phyloP scores from a whole-genome alignment of 1,140 invertebrate genomes.

The Ectropis grisescens region DNA sequence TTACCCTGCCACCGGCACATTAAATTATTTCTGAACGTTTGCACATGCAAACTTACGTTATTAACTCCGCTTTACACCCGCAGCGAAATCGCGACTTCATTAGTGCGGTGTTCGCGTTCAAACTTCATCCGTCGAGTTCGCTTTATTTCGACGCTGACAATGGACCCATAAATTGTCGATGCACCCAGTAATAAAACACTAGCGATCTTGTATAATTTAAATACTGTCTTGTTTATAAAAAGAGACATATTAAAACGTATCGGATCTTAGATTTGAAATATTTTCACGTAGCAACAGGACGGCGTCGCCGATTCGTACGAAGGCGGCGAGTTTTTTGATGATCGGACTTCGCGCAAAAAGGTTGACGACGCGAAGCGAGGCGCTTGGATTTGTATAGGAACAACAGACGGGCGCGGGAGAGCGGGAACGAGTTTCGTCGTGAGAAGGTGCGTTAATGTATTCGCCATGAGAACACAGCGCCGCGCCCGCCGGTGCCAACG shows the following conservation, averaged over 20 bases:
- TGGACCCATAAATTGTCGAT: conserved; percentile 15
- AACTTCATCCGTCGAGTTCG: conserved; percentile 6
- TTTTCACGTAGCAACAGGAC: background rate
- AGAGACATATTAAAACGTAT: background rate
- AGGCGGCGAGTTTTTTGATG: conserved; percentile 37
- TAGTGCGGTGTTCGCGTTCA: conserved; percentile 6
- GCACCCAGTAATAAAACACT: background rate
- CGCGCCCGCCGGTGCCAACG: conserved; percentile 26
- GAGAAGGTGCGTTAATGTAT: conserved; percentile 49
- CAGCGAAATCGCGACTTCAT: conserved; percentile 10
- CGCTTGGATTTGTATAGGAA: conserved; percentile 34
- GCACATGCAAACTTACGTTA: conserved; percentile 23
- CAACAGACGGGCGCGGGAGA: conserved; percentile 28
- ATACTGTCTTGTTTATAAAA: background rate
- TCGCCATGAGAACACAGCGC: conserved; percentile 32
- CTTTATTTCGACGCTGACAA: conserved; percentile 12
- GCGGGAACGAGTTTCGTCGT: conserved; percentile 37
- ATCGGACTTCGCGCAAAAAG: conserved; percentile 38
- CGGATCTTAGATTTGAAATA: background rate
- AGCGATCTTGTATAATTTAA: background rate
- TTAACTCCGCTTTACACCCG: conserved; percentile 3
- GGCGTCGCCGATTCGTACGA: conserved; percentile 20
- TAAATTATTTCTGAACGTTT: conserved; percentile 30
- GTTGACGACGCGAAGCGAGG: conserved; percentile 8
- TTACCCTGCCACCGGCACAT: conserved; percentile 17